Evolutionary conservation across 2,113 vertebrate genomes (phyloP), one percentile per base, ranked within the genome.

Genomic region (Apus apus): DNA sequence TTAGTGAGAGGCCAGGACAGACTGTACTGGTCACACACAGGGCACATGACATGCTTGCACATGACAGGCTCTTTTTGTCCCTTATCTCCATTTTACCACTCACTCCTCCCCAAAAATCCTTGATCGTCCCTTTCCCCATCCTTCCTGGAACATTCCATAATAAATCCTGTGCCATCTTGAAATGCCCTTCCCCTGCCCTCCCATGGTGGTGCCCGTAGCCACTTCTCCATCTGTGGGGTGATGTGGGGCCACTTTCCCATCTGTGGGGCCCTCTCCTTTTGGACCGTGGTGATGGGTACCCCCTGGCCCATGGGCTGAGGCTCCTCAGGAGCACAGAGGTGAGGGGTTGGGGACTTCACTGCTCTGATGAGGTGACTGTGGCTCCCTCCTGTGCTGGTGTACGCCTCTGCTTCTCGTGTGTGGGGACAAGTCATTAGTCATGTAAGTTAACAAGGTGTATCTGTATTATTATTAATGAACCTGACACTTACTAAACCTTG

Each of bases 311-410:
- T 20, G 27, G 36, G 18, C 57, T 50, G 46, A 71, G 62, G 32
- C 3, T 78, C 18, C 43, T 15, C 26, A 61, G 29, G 8, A 75
- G 32, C 4, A 22, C 0, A 0, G 9, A 38, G 9, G 9, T 57
- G 30, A 68, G 25, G 5, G 11, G 4, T 3, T 71, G 46, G 7
- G 7, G 32, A n/a, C 5, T 76, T 53, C 27, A 16, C 13, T 64
- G 25, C 7, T 70, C 60, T 92, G 38, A 15, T 30, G 19, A 72
- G 29, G 13, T 56, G 58, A 46, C 8, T 8, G 12, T 9, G 22
- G 5, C 2, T 84, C 20, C 13, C 13, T 80, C 13, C 45, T 0
- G 0, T n/a, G 25, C 6, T 2, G 1, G 3, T 11, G 34, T 48
- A 21, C 17, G 32, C 9, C 22, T 68, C 21, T 72, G 27, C 20